Conservation (phyloP, 2,888 invertebrate species). For the Nymphalis polychloros region DNA sequence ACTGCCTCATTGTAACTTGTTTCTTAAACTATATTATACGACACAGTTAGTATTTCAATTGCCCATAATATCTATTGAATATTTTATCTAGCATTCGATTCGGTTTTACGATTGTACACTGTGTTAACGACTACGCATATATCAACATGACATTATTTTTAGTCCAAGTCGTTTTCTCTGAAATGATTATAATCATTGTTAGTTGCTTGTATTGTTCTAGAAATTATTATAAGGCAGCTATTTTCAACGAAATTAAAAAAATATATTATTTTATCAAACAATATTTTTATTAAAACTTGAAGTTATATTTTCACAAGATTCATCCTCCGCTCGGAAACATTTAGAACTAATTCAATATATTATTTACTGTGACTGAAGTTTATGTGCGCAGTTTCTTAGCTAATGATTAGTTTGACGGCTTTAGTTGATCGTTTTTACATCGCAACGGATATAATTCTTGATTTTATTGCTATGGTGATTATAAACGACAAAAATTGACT, state of each 20-base stretch:
- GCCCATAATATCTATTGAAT: conserved; percentile 48
- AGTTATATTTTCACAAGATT: background rate
- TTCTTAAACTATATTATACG: conserved; percentile 36
- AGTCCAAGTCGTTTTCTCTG: background rate
- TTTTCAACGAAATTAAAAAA: too few species aligned
- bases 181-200: too few species aligned
- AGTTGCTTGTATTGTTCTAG: too few species aligned
- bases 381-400: conserved; percentile 3
- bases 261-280: too few species aligned
- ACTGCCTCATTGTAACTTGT: conserved; percentile 34
- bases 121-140: background rate
- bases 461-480: conserved; percentile 18
- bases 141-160: background rate
- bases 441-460: conserved; percentile 23
- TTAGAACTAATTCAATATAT: background rate
- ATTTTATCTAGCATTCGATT: conserved; percentile 42
- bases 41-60: conserved; percentile 42
- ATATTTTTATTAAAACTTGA: too few species aligned
- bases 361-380: background rate
- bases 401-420: conserved; percentile 17
- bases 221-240: too few species aligned
- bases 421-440: conserved; percentile 12
- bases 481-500: conserved; percentile 23
- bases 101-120: conserved; percentile 36
- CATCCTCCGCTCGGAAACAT: background rate